phyloP scores from a whole-genome alignment of 2,888 invertebrate genomes.

The Drosophila anomalipes region DNA sequence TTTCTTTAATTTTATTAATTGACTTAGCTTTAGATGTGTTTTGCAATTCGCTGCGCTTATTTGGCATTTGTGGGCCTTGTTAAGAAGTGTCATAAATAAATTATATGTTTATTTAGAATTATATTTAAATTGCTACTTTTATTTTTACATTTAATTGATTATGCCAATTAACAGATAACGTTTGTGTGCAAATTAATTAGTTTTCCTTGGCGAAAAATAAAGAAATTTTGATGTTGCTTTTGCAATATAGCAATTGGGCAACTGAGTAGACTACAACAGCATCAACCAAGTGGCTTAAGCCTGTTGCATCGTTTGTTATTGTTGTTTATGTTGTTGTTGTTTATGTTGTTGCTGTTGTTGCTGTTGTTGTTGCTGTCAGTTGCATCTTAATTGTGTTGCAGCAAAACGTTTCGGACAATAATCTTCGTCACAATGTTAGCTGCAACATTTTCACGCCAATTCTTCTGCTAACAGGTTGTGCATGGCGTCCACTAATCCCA shows the following conservation, averaged over 20 bases:
- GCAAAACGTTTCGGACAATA: constrained; percentile 34
- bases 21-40: not conserved
- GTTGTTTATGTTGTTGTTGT: not conserved
- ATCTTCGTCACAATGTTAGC: constrained; percentile 23
- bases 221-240: not conserved
- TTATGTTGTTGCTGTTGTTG: not conserved
- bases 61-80: not conserved
- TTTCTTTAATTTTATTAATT: not conserved
- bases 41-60: not conserved
- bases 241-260: not conserved
- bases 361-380: constrained; percentile 3
- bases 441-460: constrained; percentile 48
- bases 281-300: too few relatives aligned
- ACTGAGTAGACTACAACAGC: too few relatives aligned
- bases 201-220: not conserved
- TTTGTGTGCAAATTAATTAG: not conserved
- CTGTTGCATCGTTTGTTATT: not conserved
- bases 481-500: constrained; percentile 1
- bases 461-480: constrained; percentile 10
- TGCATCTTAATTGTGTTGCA: constrained; percentile 31
- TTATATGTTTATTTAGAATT: not conserved
- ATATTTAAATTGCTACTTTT: too few relatives aligned
- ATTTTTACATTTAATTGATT: not conserved
- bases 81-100: not conserved
- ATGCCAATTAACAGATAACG: not conserved